Evolutionary conservation across 1,140 invertebrate genomes (phyloP).

Genomic region (Theocolax elegans): DNA sequence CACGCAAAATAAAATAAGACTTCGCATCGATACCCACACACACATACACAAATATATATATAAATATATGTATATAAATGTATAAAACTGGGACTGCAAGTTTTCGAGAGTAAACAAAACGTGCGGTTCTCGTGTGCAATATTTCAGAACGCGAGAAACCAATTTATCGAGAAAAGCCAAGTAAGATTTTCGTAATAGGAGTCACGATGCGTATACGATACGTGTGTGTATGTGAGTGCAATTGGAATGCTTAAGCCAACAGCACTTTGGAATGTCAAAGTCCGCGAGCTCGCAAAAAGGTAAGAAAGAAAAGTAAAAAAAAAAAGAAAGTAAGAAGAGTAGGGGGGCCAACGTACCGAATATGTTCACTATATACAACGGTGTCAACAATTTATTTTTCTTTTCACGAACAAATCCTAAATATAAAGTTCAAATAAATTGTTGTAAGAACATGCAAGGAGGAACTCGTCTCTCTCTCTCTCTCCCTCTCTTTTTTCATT

Average conservation of each 20-base stretch:
- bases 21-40: too few species aligned
- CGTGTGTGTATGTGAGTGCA: conserved; percentile 7
- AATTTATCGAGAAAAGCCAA: conserved; percentile 43
- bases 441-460: too few species aligned
- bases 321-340: conserved; percentile 6
- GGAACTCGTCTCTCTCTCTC: background rate
- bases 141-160: background rate
- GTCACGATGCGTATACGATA: too few species aligned
- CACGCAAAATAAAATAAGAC: too few species aligned
- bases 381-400: too few species aligned
- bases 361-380: too few species aligned
- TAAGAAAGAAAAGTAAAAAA: too few species aligned
- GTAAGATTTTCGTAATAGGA: conserved; percentile 50
- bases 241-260: conserved; percentile 41
- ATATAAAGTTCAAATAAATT: too few species aligned
- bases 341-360: background rate
- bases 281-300: background rate
- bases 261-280: conserved; percentile 1
- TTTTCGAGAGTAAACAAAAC: conserved; percentile 6
- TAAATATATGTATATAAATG: too few species aligned
- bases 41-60: too few species aligned
- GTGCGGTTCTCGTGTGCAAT: conserved; percentile 30
- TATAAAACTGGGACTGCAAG: too few species aligned
- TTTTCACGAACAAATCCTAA: too few species aligned
- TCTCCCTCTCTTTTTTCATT: background rate